Conservation (phyloP, 2,797 vertebrate genomes). For the Enteromius viviparus region DNA sequence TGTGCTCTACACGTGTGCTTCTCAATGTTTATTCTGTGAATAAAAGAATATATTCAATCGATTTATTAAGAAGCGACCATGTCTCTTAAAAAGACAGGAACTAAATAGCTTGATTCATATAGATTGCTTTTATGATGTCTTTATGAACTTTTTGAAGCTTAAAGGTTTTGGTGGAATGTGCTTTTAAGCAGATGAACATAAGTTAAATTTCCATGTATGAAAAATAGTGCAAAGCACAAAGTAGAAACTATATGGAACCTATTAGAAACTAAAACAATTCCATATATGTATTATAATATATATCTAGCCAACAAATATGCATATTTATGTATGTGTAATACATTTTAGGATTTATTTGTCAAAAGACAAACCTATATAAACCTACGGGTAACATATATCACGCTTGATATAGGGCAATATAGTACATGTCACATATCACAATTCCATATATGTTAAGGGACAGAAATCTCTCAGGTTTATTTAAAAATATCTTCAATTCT, state of each 20-base stretch:
- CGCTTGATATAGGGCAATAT: not conserved
- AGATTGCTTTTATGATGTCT: not conserved
- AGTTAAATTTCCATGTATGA: too few relatives aligned
- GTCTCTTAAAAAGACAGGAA: not conserved
- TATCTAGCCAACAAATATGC: too few relatives aligned
- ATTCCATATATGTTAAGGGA: not conserved
- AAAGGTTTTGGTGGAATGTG: not conserved
- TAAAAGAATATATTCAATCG: not conserved
- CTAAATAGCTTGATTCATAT: not conserved
- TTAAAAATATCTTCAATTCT: not conserved
- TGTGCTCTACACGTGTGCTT: not conserved
- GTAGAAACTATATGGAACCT: not conserved
- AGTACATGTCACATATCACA: not conserved
- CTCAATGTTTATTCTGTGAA: not conserved
- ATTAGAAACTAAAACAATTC: too few relatives aligned
- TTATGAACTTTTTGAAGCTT: not conserved
- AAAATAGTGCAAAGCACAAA: not conserved
- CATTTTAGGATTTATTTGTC: too few relatives aligned
- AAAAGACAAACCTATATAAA: too few relatives aligned
- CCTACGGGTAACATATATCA: not conserved
- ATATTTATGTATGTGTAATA: too few relatives aligned
- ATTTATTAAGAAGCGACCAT: not conserved
- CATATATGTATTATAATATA: too few relatives aligned
- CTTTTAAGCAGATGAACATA: not conserved
- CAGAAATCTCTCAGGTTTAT: not conserved